Percentiles rank a stretch among this genome's conserved stretches.
phyloP scores from a whole-genome alignment of 37 sponge, comb jelly and placozoan genomes.

The Beroe forskalii region DNA sequence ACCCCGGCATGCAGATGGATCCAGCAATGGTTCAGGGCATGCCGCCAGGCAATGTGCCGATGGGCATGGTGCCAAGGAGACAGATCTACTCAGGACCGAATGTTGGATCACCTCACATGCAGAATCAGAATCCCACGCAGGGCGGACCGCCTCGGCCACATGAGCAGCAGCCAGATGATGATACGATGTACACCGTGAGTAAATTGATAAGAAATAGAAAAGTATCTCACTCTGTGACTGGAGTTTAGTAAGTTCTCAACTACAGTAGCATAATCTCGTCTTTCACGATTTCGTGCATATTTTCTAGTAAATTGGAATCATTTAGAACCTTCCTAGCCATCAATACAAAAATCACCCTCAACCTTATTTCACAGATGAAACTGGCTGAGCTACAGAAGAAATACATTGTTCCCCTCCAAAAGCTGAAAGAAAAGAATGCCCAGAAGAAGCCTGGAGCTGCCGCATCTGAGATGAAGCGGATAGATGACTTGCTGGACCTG shows the following conservation, averaged over 20 bases:
- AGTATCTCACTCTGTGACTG: too few relatives aligned
- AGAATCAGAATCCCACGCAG: not conserved
- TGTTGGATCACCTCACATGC: conserved; percentile 49
- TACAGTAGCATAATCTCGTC: too few relatives aligned
- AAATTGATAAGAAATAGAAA: not conserved
- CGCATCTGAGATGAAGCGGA: conserved; percentile 1
- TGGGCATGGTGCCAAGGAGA: conserved; percentile 30
- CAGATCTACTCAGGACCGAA: not conserved
- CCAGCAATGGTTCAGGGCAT: not conserved
- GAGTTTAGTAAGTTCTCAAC: too few relatives aligned
- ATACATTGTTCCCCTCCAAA: conserved; percentile 50
- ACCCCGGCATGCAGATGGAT: not conserved
- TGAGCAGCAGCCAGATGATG: not conserved
- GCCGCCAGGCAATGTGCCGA: not conserved
- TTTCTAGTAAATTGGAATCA: too few relatives aligned
- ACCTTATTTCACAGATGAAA: conserved; percentile 36
- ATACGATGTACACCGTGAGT: conserved; percentile 15
- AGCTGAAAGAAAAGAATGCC: conserved; percentile 46
- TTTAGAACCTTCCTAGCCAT: too few relatives aligned
- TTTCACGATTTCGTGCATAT: too few relatives aligned
- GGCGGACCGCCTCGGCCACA: not conserved
- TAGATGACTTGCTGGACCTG: conserved; percentile 51
- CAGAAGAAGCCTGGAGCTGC: not conserved
- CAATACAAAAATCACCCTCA: too few relatives aligned
- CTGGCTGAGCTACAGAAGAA: conserved; percentile 31